These are phyloP conservation scores for Danio rerio DNA, from an alignment of 2,113 vertebrate species.

Conservation along the genomic window DNA sequence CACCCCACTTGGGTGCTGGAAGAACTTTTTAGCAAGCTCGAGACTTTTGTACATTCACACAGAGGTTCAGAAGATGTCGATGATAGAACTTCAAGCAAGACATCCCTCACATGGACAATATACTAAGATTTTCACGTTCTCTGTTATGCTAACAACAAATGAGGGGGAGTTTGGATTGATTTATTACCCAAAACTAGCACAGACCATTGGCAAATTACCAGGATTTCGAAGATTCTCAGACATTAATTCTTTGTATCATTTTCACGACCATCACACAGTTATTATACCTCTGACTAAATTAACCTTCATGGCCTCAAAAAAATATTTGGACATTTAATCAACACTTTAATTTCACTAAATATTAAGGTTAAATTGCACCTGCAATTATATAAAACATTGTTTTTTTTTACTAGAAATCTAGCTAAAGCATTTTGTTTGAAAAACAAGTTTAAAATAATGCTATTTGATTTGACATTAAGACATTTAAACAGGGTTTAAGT, in stretches of 20 bases:
- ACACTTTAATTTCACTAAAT: constrained; percentile 11
- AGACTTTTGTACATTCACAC: constrained; percentile 58
- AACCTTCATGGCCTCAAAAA: not conserved
- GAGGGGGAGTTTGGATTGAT: constrained; percentile 28
- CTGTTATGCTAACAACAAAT: not conserved
- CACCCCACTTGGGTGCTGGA: not conserved
- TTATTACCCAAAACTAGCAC: constrained; percentile 52
- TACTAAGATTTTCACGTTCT: not conserved
- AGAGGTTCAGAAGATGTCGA: not conserved
- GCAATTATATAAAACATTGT: not conserved
- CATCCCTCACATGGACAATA: not conserved
- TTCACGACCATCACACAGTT: constrained; percentile 32
- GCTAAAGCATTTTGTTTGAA: not conserved
- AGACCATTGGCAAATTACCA: constrained; percentile 77
- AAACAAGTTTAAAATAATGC: not conserved
- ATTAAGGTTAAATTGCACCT: not conserved
- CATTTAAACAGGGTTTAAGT: constrained; percentile 3
- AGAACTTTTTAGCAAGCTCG: constrained; percentile 26
- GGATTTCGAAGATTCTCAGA: constrained; percentile 60
- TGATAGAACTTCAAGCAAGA: constrained; percentile 9
- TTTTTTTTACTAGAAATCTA: not conserved
- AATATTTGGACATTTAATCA: not conserved
- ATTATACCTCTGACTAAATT: constrained; percentile 23
- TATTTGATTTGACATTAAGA: not conserved
- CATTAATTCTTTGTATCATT: constrained; percentile 39